Evolutionary conservation across 2,888 invertebrate genomes (phyloP).

Genomic region (Micoletzkya japonica): DNA sequence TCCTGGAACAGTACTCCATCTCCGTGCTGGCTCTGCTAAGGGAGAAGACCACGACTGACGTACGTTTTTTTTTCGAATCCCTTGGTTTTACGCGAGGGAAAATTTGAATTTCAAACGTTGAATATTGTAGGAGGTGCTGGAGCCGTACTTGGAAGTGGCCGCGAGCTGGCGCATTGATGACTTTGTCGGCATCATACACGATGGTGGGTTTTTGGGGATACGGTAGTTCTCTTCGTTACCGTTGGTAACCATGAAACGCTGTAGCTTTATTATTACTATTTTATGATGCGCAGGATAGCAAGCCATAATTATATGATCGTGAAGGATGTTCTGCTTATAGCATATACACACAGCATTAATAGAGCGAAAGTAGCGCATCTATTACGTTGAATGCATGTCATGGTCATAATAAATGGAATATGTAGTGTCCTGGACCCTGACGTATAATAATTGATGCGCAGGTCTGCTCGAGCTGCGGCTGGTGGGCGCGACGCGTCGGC

Average conservation of each 20-base stretch:
- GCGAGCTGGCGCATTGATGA: constrained; percentile 8
- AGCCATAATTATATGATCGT: too few relatives aligned
- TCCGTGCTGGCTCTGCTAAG: background rate
- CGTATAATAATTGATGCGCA: background rate
- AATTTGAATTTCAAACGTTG: background rate
- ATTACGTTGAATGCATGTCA: too few relatives aligned
- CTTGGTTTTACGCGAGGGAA: background rate
- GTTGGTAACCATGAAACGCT: too few relatives aligned
- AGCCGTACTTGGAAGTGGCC: constrained; percentile 24
- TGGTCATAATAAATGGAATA: too few relatives aligned
- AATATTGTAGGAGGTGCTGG: constrained; percentile 5
- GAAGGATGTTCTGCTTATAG: too few relatives aligned
- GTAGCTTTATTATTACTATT: too few relatives aligned
- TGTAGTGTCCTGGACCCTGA: background rate
- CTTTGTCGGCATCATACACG: constrained; percentile 4
- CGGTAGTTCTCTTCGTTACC: too few relatives aligned
- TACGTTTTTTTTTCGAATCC: background rate
- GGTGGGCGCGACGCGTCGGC: too few relatives aligned
- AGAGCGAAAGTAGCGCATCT: too few relatives aligned
- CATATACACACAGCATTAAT: too few relatives aligned
- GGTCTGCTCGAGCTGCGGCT: too few relatives aligned
- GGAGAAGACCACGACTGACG: background rate
- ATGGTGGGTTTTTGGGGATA: constrained; percentile 17
- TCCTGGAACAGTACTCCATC: constrained; percentile 18
- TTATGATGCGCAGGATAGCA: too few relatives aligned